Conservation (phyloP, 2,888 invertebrate genomes). For the Sinotaia quadrata region DNA sequence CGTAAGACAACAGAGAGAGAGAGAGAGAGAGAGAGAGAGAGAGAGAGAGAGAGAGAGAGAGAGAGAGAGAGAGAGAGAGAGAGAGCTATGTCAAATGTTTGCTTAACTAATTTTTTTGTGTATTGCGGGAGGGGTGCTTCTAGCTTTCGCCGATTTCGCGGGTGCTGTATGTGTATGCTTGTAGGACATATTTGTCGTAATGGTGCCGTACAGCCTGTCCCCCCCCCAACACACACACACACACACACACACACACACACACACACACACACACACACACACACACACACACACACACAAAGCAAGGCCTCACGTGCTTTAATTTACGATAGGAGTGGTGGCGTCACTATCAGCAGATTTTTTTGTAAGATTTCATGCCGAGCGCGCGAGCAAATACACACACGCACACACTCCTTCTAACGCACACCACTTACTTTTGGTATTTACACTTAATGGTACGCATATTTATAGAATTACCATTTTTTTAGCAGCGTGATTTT, state of each 20-base stretch:
- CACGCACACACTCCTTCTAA: no score
- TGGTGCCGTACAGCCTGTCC: not conserved
- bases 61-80: not conserved
- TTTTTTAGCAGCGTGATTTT: no score
- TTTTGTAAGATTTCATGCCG: no score
- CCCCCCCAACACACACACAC: not conserved
- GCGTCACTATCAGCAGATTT: not conserved
- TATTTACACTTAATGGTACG: no score
- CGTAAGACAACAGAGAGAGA: not conserved
- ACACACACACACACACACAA: not conserved
- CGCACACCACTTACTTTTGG: no score
- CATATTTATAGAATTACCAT: no score
- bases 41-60: not conserved
- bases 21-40: not conserved
- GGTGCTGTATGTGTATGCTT: not conserved
- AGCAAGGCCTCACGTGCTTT: not conserved
- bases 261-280: not conserved
- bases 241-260: not conserved
- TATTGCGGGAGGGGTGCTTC: not conserved
- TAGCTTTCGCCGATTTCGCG: no score
- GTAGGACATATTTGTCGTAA: not conserved
- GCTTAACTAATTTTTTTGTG: no score
- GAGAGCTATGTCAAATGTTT: no score
- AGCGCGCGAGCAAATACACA: not conserved
- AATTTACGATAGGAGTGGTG: not conserved